Base-by-base conservation (phyloP, 1,140 invertebrate genomes). In the Belonocnema kinseyi region DNA sequence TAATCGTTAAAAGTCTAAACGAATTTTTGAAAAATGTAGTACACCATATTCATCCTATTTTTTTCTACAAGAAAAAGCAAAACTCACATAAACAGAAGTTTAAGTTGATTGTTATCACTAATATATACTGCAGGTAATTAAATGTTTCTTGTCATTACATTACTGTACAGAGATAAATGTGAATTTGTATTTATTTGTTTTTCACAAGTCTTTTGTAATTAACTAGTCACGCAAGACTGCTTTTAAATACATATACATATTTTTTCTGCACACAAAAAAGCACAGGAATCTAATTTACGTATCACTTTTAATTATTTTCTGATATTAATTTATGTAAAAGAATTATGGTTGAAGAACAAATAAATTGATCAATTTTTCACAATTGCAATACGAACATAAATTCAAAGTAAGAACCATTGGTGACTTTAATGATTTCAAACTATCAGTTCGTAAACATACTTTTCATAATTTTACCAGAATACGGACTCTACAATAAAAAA, bases 121-220 rank as follows among this genome's bases (percentile, higher is more conserved):
- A 40, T 33, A 66, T 66, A 66, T 66, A 66, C 33, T 66, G 33
- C 61, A 66, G n/a, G 61, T 16, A 13, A 21, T 40, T 66, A 66
- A 46, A 21, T 33, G 61, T 66, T 66, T 26, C 26, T 66, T 66
- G 61, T 66, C n/a, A 66, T 66, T 40, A 66, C 40, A 66, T 66
- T 66, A 66, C 6, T 40, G 26, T 40, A 40, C 40, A 66, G 33
- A 26, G 61, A 66, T 40, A 66, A 66, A 66, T 66, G 61, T 8
- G 26, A 13, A 66, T 33, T 66, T 66, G 40, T 66, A 33, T 40
- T 16, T 66, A 66, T 40, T 40, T 8, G 40, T 33, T 66, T 66
- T 66, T 66, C 61, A 66, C 61, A 66, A 66, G 26, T 66, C 26
- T 66, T 66, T 66, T 66, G 61, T 66, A 66, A 66, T 66, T 66